These are phyloP conservation scores for Drosophila bocqueti DNA, from an alignment of 1,140 invertebrate species.

Conservation along the genomic window DNA sequence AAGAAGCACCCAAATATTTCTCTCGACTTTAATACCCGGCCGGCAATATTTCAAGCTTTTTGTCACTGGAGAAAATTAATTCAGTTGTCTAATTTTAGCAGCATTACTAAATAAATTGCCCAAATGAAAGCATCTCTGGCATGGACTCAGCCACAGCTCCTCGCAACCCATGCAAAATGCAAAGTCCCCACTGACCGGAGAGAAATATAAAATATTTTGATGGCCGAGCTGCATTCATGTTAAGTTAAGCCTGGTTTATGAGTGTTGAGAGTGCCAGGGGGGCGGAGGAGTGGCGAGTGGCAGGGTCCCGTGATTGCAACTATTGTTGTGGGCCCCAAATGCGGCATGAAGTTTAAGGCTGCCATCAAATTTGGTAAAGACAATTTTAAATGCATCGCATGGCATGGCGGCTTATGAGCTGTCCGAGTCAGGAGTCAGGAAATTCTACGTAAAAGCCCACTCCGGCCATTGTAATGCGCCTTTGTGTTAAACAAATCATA, in stretches of 20 bases:
- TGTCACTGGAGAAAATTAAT: conserved; percentile 74
- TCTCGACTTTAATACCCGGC: conserved; percentile 47
- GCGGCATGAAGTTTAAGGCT: conserved; percentile 82
- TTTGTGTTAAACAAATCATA: conserved; percentile 84
- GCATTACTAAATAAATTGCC: conserved; percentile 76
- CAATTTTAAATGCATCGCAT: conserved; percentile 76
- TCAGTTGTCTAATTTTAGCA: conserved; percentile 82
- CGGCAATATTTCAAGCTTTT: conserved; percentile 80
- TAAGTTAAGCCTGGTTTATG: conserved; percentile 83
- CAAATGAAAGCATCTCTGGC: conserved; percentile 36
- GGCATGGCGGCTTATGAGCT: conserved; percentile 58
- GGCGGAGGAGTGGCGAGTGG: not conserved
- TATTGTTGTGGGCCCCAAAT: conserved; percentile 76
- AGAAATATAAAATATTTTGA: conserved; percentile 79
- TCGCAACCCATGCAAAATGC: conserved; percentile 37
- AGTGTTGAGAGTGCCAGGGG: conserved; percentile 68
- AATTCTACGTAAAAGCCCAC: conserved; percentile 75
- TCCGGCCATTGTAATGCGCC: conserved; percentile 75
- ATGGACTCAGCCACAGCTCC: not conserved
- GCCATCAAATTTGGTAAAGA: conserved; percentile 82
- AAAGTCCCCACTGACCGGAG: conserved; percentile 36
- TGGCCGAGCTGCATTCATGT: conserved; percentile 80
- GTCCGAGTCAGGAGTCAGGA: conserved; percentile 35
- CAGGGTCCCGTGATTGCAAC: conserved; percentile 72
- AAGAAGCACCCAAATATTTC: conserved; percentile 26